Percentiles rank a stretch among this genome's conserved stretches.
These are phyloP conservation scores for Phrynocephalus versicolor DNA, from an alignment of 2,113 vertebrate genomes.

Conservation along the genomic window DNA sequence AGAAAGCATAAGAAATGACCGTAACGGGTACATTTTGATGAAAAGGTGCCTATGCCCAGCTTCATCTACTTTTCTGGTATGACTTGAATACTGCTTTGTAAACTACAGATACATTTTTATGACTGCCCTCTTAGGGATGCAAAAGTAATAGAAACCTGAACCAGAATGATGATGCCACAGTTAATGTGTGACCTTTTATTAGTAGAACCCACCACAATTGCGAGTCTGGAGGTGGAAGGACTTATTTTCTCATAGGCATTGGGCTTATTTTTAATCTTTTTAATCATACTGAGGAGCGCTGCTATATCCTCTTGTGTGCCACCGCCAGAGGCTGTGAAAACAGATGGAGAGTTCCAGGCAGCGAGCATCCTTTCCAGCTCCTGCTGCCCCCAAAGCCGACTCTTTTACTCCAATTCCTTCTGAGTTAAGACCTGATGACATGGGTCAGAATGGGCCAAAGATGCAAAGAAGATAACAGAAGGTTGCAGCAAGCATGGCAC, in stretches of 20 bases:
- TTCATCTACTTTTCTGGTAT: background rate
- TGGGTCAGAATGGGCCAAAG: too few species aligned
- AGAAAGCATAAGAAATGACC: background rate
- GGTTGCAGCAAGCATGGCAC: too few species aligned
- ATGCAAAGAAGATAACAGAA: too few species aligned
- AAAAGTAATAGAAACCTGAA: background rate
- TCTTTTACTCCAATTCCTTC: background rate
- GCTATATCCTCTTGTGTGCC: too few species aligned
- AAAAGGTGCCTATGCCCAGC: background rate
- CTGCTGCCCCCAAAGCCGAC: background rate
- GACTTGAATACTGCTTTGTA: background rate
- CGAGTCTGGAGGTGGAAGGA: background rate
- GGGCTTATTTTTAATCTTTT: too few species aligned
- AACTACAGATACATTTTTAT: background rate
- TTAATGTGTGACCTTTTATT: background rate
- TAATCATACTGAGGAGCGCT: background rate
- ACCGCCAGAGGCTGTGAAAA: background rate
- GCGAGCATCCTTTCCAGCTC: too few species aligned
- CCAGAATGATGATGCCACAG: background rate
- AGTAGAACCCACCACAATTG: background rate
- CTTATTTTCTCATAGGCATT: too few species aligned
- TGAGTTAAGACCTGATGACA: too few species aligned
- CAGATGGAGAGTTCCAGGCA: too few species aligned
- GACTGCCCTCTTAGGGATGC: background rate
- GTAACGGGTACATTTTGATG: background rate